Conservation (phyloP, 1,140 invertebrate species). For the Dendrolimus kikuchii region DNA sequence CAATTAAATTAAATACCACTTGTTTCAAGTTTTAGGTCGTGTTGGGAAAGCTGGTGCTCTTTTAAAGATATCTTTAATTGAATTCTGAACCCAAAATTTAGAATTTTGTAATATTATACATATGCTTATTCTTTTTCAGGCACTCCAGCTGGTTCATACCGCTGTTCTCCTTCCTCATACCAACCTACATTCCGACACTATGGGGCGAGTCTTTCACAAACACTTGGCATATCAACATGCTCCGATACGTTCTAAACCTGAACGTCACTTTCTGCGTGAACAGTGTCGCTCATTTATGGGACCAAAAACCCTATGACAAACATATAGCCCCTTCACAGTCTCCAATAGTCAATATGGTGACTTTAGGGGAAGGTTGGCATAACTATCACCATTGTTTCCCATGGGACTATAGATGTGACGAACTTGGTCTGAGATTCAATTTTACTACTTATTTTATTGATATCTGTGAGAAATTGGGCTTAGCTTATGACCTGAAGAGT, state of each 20-base stretch:
- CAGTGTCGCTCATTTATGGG: conserved; percentile 90
- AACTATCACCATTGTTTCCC: neutral
- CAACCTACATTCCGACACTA: conserved; percentile 82
- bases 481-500: conserved; percentile 1
- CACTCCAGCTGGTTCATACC: conserved; percentile 81
- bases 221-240: conserved; percentile 85
- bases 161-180: conserved; percentile 80
- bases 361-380: neutral
- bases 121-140: conserved; percentile 9
- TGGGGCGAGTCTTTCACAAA: conserved; percentile 86
- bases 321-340: conserved; percentile 71
- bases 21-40: no score
- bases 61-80: no score
- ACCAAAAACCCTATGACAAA: conserved; percentile 90
- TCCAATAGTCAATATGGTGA: neutral
- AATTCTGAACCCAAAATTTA: no score
- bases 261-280: conserved; percentile 95
- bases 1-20: no score
- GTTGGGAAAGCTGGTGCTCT: no score
- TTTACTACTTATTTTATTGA: neutral
- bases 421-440: neutral
- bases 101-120: no score
- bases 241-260: conserved; percentile 85
- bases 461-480: neutral
- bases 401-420: neutral